phyloP scores from a whole-genome alignment of 2,888 invertebrate species.

The Cynaeus angustus region DNA sequence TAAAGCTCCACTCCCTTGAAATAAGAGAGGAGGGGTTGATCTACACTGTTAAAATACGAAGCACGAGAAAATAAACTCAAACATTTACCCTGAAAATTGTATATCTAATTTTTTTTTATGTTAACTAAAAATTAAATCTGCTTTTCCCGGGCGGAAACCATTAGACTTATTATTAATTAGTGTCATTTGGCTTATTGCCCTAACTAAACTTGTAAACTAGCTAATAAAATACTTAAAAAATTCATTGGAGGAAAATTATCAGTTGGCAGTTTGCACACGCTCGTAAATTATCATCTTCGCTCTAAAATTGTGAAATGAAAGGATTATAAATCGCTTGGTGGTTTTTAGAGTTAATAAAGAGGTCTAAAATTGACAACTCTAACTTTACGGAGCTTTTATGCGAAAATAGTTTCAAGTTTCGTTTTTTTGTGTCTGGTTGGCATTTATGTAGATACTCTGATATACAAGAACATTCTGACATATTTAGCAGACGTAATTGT shows the following conservation, averaged over 20 bases:
- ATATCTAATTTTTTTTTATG: background rate
- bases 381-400: slow-evolving; percentile 5
- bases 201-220: slow-evolving; percentile 33
- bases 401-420: slow-evolving; percentile 1
- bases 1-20: slow-evolving; percentile 58
- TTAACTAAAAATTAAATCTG: background rate
- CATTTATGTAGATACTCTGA: background rate
- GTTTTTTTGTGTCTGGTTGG: slow-evolving; percentile 6
- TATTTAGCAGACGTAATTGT: background rate
- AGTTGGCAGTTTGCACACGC: slow-evolving; percentile 29
- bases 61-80: background rate
- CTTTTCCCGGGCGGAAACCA: background rate
- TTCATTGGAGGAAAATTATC: slow-evolving; percentile 28
- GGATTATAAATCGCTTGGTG: slow-evolving; percentile 37
- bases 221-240: slow-evolving; percentile 31
- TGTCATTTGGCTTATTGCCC: slow-evolving; percentile 26
- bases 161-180: slow-evolving; percentile 16
- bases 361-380: slow-evolving; percentile 28
- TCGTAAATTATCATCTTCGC: slow-evolving; percentile 38
- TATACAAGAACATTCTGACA: background rate
- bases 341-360: slow-evolving; percentile 31
- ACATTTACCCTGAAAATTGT: background rate
- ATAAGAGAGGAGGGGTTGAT: slow-evolving; percentile 42
- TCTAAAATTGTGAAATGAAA: slow-evolving; percentile 34
- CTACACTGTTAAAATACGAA: slow-evolving; percentile 54